Conservation (phyloP, 2,888 invertebrate genomes). For the Psococerastis gibbosa region DNA sequence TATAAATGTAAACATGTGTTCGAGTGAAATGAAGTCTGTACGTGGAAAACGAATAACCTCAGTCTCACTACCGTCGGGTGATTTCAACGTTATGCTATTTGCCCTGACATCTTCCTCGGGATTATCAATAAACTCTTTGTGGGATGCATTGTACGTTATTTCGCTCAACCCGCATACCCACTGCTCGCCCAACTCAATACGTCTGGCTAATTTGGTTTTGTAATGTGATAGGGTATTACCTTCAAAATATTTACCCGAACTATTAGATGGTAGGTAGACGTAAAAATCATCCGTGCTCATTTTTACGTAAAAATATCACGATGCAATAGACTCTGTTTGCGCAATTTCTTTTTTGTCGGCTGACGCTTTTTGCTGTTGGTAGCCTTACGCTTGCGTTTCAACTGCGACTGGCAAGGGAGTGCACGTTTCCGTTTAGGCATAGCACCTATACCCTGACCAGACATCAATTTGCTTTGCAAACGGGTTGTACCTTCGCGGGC, state of each 20-base stretch:
- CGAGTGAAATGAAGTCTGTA: not conserved
- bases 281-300: not conserved
- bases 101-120: not conserved
- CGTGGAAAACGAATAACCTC: not conserved
- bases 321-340: not conserved
- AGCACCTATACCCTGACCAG: not conserved
- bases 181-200: not conserved
- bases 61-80: not conserved
- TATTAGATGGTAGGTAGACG: not conserved
- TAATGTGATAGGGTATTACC: not conserved
- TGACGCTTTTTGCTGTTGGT: too few relatives aligned
- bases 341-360: not conserved
- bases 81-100: not conserved
- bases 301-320: not conserved
- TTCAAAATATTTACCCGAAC: not conserved
- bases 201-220: not conserved
- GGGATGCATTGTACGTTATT: not conserved
- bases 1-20: not conserved
- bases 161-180: not conserved
- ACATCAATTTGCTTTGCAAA: not conserved
- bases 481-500: not conserved
- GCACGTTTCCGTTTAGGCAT: not conserved
- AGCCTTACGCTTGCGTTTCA: not conserved
- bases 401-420: too few relatives aligned
- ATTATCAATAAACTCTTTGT: not conserved